Evolutionary conservation across 2,888 invertebrate species (phyloP), one percentile per base, ranked within the genome.

Genomic region (Papilio protenor): DNA sequence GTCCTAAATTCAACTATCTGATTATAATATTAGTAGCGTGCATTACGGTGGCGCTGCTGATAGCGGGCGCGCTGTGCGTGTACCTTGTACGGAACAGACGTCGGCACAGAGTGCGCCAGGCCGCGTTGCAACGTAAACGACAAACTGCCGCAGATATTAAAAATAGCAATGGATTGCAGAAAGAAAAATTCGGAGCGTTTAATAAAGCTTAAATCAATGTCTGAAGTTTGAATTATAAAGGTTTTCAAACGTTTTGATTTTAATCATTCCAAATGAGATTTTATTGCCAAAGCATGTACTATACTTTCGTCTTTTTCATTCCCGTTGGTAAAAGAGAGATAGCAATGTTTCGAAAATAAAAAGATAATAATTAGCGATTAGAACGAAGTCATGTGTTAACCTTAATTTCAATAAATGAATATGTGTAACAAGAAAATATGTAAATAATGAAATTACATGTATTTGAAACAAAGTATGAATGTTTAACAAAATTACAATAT

Each of bases 71-170:
- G 0, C 85, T 95, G 0, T 82, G 87, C 0, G 89, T 91, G 1
- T 94, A 94, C 84, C 86, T 95, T 1, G 83, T 94, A 1, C 88
- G 85, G 80, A 92, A 90, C 0, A 85, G 92, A 64, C 87, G 90
- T 75, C 83, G 88, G 78, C 88, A 92, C 81, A 84, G 87, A 64
- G 85, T 91, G 55, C 82, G 89, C 0, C 90, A 89, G 61, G 89
- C 91, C 0, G 91, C 91, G 12, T 81, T 92, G 83, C 89, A 85
- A 71, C 85, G 93, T 40, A 93, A 92, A 83, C 82, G 94, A 18
- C 94, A 94, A 80, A 90, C 89, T 79, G 85, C 88, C 0, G 40
- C 83, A 0, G 94, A 94, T 71, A 82, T 87, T n/a, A 88, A 82
- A 57, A 86, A 86, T 55, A 81, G 84, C 2, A 93, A 90, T 75